Evolutionary conservation across 2,113 vertebrate genomes (phyloP), one percentile per base, ranked within the genome.

Genomic region (Aptenodytes patagonicus): DNA sequence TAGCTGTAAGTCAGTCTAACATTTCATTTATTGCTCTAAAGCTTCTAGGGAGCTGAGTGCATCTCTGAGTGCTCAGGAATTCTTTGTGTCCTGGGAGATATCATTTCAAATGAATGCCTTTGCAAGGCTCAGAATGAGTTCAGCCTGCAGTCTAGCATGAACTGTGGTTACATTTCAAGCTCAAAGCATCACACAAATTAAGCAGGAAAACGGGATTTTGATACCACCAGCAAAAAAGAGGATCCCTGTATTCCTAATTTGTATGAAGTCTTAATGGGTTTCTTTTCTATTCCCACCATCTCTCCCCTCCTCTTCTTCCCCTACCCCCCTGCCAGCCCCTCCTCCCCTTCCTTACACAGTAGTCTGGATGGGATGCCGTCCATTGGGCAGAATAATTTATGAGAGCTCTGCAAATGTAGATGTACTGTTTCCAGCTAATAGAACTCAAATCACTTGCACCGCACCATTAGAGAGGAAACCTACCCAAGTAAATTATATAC

Each of bases 381-480:
- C 80, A 75, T 54, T 0, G 11, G 21, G 55, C 2, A 49, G 96
- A 97, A 94, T 97, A 98, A 97, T 98, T 97, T 92, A 97, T 95
- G 96, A 97, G 95, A 95, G 83, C 90, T 96, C 90, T 96, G 94
- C 91, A 95, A 96, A 97, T 96, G 97, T 96, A 98, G 97, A 98
- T 97, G 94, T 94, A 94, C 95, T 96, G 93, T 97, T 97, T 97
- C 95, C 61, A 97, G 93, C 97, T 98, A 98, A 98, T 96, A 95
- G 97, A 94, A 84, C 98, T 97, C 93, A 78, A 97, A 97, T 98
- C 97, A 95, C 97, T 93, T 64, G 91, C 19, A 21, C 95, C 52
- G 87, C 97, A 95, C 98, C 98, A 97, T 98, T 98, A 97, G 97
- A 84, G 31, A 97, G 96, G 95, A 98, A 98, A 93, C 96, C 36